Conservation (phyloP, 2,797 vertebrate species). For the Propithecus deckenii region DNA sequence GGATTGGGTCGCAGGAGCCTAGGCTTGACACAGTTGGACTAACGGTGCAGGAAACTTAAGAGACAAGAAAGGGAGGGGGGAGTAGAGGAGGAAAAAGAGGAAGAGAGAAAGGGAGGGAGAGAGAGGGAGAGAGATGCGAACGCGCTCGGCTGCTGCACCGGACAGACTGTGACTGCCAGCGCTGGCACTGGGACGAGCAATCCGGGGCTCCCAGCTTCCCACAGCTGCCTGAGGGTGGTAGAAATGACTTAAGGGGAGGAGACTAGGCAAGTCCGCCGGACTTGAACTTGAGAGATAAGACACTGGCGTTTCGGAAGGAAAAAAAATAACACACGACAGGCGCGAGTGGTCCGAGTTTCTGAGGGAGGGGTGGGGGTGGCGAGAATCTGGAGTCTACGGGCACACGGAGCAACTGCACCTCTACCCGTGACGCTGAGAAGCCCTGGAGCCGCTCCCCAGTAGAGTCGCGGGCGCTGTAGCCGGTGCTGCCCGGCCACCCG, state of each 20-base stretch:
- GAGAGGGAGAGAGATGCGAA: neutral
- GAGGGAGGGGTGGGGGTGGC: neutral
- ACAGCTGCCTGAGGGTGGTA: neutral
- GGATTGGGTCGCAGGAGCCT: slow-evolving; percentile 22
- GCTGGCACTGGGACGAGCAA: slow-evolving; percentile 14
- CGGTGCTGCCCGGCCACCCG: slow-evolving; percentile 64
- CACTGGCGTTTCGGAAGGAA: neutral
- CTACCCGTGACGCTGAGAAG: neutral
- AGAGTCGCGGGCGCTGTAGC: slow-evolving; percentile 40
- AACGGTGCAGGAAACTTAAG: slow-evolving; percentile 81
- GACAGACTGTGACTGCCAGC: slow-evolving; percentile 12
- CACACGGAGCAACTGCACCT: slow-evolving; percentile 46
- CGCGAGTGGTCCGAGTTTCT: slow-evolving; percentile 1
- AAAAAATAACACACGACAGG: neutral
- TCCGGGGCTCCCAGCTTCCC: neutral
- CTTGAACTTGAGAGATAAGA: slow-evolving; percentile 63
- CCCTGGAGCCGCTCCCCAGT: slow-evolving; percentile 53
- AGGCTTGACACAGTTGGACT: slow-evolving; percentile 61
- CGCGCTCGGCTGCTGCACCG: slow-evolving; percentile 30
- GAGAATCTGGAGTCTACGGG: neutral
- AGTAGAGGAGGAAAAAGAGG: neutral
- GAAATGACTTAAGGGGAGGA: slow-evolving; percentile 48
- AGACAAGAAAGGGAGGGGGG: slow-evolving; percentile 57
- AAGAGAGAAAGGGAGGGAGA: neutral
- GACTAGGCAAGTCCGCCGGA: slow-evolving; percentile 59